These are phyloP conservation scores for Ophonus ardosiacus DNA, from an alignment of 2,888 invertebrate genomes.

Conservation along the genomic window DNA sequence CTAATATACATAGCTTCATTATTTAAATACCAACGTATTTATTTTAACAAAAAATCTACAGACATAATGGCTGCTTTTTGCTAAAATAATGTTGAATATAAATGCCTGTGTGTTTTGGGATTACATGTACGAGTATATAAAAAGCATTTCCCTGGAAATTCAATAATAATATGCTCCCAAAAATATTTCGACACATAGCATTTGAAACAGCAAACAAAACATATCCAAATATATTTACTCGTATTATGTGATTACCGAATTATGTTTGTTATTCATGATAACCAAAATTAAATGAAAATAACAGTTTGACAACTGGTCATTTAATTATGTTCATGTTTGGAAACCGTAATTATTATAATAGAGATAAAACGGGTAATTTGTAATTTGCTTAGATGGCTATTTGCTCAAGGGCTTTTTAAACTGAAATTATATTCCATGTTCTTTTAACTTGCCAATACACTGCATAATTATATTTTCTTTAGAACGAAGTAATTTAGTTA, in stretches of 20 bases:
- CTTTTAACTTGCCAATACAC: slow-evolving; percentile 37
- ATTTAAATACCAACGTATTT: background rate
- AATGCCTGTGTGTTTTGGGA: slow-evolving; percentile 4
- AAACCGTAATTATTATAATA: background rate
- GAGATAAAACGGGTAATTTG: slow-evolving; percentile 14
- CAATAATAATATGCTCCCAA: slow-evolving; percentile 21
- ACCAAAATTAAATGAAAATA: slow-evolving; percentile 39
- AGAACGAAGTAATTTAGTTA: slow-evolving; percentile 49
- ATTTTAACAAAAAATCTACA: background rate
- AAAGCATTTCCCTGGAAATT: slow-evolving; percentile 31
- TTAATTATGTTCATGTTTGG: slow-evolving; percentile 29
- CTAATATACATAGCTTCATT: no score
- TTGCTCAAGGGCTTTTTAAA: background rate
- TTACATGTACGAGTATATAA: background rate
- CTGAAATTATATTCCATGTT: slow-evolving; percentile 21
- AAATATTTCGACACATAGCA: slow-evolving; percentile 20
- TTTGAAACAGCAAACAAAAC: slow-evolving; percentile 41
- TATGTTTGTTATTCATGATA: slow-evolving; percentile 47
- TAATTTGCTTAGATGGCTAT: slow-evolving; percentile 24
- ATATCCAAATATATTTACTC: slow-evolving; percentile 28
- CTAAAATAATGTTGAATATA: background rate
- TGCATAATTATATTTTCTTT: slow-evolving; percentile 51
- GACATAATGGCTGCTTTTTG: background rate
- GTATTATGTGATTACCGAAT: slow-evolving; percentile 45
- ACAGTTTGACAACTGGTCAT: slow-evolving; percentile 35